These are phyloP conservation scores for Phania funesta DNA, from an alignment of 2,888 invertebrate genomes.

Conservation along the genomic window DNA sequence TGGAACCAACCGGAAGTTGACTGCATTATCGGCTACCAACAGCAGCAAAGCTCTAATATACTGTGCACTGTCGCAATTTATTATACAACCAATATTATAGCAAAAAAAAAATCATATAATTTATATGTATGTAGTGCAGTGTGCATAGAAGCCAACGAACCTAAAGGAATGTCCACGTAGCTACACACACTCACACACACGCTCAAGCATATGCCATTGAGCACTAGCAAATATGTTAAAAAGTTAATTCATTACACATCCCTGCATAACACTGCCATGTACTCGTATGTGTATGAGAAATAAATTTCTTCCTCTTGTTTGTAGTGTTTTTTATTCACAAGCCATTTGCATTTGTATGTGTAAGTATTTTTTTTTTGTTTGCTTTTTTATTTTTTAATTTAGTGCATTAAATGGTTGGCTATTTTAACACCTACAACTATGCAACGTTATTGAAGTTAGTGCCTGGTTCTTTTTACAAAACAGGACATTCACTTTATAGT, in stretches of 20 bases:
- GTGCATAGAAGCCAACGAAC: constrained; percentile 58
- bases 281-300: constrained; percentile 54
- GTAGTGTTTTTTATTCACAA: constrained; percentile 5
- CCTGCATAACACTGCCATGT: constrained; percentile 69
- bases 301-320: constrained; percentile 48
- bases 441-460: constrained; percentile 37
- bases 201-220: constrained; percentile 62
- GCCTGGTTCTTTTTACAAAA: constrained; percentile 49
- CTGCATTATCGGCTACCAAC: constrained; percentile 59
- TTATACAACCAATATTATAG: constrained; percentile 50
- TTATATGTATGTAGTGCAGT: background rate
- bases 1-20: constrained; percentile 53
- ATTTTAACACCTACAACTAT: constrained; percentile 62
- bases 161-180: constrained; percentile 45
- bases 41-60: background rate
- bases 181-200: background rate
- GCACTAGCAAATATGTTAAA: constrained; percentile 63
- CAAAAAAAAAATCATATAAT: background rate
- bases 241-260: constrained; percentile 72
- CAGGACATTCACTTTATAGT: constrained; percentile 58
- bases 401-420: constrained; percentile 55
- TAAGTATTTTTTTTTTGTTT: background rate
- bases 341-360: constrained; percentile 27
- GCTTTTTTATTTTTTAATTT: constrained; percentile 30
- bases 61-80: constrained; percentile 45